phyloP scores from a whole-genome alignment of 64 coral and sea anemone genomes.

The Pocillopora damicornis region DNA sequence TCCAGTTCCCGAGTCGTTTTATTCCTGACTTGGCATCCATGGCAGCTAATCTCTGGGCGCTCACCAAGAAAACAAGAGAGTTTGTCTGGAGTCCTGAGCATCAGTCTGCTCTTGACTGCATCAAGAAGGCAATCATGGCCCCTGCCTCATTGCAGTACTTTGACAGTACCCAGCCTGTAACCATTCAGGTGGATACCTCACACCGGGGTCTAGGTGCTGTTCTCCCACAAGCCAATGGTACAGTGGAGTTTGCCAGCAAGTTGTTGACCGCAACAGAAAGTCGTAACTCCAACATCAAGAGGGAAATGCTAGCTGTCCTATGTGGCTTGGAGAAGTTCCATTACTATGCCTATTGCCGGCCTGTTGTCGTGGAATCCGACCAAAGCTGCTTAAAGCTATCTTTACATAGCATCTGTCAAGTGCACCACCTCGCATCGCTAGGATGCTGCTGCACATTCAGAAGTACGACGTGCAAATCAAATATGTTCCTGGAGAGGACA shows the following conservation, averaged over 20 bases:
- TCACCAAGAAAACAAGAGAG: conserved; percentile 30
- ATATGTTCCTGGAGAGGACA: conserved; percentile 40
- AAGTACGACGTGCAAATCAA: conserved; percentile 45
- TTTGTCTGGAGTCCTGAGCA: conserved; percentile 46
- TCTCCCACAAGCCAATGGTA: conserved; percentile 19
- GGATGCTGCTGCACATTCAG: conserved; percentile 56
- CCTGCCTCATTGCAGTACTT: conserved; percentile 22
- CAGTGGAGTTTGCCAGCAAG: conserved; percentile 37
- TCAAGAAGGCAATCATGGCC: conserved; percentile 20
- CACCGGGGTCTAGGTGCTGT: conserved; percentile 22
- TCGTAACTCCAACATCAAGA: conserved; percentile 15
- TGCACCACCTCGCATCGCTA: conserved; percentile 49
- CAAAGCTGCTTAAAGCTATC: conserved; percentile 16
- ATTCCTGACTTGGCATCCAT: conserved; percentile 31
- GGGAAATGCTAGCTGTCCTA: conserved; percentile 27
- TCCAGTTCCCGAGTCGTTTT: conserved; percentile 40
- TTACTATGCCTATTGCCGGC: conserved; percentile 29
- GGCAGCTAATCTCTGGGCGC: conserved; percentile 13
- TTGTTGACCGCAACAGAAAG: conserved; percentile 16
- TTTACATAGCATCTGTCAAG: conserved; percentile 50
- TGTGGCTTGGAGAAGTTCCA: conserved; percentile 29
- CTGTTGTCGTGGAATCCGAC: conserved; percentile 24
- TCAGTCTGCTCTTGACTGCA: background rate
- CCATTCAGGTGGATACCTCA: conserved; percentile 37
- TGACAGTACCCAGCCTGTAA: conserved; percentile 8